Conservation (phyloP, 2,888 invertebrate genomes). For the Apeira syringaria region DNA sequence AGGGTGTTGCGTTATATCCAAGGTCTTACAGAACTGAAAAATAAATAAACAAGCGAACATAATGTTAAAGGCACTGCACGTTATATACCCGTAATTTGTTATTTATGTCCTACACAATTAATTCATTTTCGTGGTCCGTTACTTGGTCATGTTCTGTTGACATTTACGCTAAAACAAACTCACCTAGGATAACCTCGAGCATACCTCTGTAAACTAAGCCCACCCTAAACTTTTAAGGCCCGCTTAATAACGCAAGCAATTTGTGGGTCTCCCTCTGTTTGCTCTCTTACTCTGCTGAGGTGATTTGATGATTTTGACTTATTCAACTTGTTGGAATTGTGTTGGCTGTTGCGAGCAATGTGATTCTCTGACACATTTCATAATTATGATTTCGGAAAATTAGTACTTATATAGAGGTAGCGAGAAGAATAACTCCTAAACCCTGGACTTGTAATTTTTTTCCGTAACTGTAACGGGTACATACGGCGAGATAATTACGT, state of each 20-base stretch:
- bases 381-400: no score
- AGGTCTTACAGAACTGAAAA: no score
- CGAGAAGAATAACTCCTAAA: no score
- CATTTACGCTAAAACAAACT: constrained; percentile 72
- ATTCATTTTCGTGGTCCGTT: constrained; percentile 42
- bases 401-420: no score
- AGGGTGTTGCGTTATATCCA: no score
- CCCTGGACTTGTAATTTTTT: no score
- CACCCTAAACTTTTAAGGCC: constrained; percentile 79
- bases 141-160: constrained; percentile 62
- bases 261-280: constrained; percentile 78
- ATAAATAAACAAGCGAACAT: no score
- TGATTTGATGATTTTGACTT: constrained; percentile 83
- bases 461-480: no score
- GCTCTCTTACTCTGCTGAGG: constrained; percentile 73
- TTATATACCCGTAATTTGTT: constrained; percentile 13
- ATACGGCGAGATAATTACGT: no score
- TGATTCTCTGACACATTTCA: constrained; percentile 10
- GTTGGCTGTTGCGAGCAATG: constrained; percentile 40
- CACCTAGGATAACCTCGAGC: constrained; percentile 64
- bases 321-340: constrained; percentile 68
- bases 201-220: constrained; percentile 76
- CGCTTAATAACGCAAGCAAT: constrained; percentile 80
- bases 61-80: no score
- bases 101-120: constrained; percentile 34